Evolutionary conservation across 1,140 invertebrate species (phyloP).

Genomic region (Musca vetustissima): DNA sequence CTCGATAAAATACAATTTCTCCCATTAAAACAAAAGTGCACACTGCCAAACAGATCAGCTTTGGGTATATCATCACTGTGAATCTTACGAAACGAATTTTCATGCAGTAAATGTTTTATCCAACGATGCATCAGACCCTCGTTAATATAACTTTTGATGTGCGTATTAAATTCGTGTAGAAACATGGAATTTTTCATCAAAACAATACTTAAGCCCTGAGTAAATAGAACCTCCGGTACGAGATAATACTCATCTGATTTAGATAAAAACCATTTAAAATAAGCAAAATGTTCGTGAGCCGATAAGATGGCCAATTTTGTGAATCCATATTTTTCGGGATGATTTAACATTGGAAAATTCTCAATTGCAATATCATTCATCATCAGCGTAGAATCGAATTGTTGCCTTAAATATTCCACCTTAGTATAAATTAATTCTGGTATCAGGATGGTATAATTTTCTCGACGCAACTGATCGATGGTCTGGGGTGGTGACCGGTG

Average conservation of each 20-base stretch:
- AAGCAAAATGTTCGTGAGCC: slow-evolving; percentile 14
- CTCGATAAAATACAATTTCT: not conserved
- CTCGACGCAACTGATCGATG: slow-evolving; percentile 35
- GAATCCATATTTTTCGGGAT: not conserved
- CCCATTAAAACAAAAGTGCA: not conserved
- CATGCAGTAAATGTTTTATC: not conserved
- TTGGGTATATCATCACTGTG: not conserved
- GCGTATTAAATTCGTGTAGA: slow-evolving; percentile 23
- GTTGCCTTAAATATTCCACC: not conserved
- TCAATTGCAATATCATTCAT: slow-evolving; percentile 5
- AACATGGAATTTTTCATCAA: slow-evolving; percentile 25
- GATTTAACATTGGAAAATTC: slow-evolving; percentile 4
- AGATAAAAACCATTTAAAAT: slow-evolving; percentile 8
- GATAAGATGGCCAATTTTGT: slow-evolving; percentile 11
- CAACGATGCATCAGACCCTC: slow-evolving; percentile 24
- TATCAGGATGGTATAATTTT: slow-evolving; percentile 38
- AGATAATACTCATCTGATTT: slow-evolving; percentile 10
- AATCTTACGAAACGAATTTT: not conserved
- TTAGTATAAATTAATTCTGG: not conserved
- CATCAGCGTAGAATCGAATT: not conserved
- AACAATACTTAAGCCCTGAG: slow-evolving; percentile 27
- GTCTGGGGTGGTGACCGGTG: slow-evolving; percentile 34
- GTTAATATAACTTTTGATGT: slow-evolving; percentile 18
- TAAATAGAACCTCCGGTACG: slow-evolving; percentile 16
- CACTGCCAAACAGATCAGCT: not conserved